Conservation (phyloP, 2,113 vertebrate genomes). For the Montifringilla adamsi region DNA sequence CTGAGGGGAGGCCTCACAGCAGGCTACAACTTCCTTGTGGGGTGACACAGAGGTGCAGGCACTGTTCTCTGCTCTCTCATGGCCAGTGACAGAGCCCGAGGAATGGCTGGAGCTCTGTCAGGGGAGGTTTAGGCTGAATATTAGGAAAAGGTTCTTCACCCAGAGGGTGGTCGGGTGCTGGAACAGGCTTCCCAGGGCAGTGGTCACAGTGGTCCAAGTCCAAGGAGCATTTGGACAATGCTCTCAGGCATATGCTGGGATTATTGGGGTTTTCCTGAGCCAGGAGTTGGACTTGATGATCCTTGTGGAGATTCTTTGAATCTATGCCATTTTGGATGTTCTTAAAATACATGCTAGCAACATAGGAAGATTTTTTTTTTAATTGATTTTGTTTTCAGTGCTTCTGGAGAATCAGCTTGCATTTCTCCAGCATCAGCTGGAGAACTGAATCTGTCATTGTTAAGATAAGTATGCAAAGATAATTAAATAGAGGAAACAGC, state of each 20-base stretch:
- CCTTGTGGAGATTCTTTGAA: not conserved
- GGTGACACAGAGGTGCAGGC: not conserved
- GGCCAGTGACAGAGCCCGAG: not conserved
- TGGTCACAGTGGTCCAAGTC: not conserved
- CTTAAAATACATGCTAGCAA: not conserved
- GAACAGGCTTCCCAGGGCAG: not conserved
- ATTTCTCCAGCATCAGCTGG: not conserved
- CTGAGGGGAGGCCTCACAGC: not conserved
- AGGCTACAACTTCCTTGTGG: not conserved
- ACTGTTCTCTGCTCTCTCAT: not conserved
- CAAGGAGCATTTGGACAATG: not conserved
- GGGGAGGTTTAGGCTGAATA: not conserved
- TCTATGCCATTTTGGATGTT: not conserved
- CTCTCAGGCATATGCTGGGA: not conserved
- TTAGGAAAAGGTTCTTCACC: not conserved
- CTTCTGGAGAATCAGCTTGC: not conserved
- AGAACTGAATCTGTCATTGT: not conserved
- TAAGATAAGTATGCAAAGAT: not conserved
- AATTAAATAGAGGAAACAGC: not conserved
- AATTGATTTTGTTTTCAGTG: not conserved
- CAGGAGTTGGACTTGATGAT: not conserved
- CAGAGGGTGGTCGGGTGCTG: fast-evolving
- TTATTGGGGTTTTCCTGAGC: not conserved
- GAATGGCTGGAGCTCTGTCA: not conserved
- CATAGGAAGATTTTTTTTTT: not conserved